Evolutionary conservation across 2,888 invertebrate species (phyloP).

Genomic region (Trachelus troglodyta): DNA sequence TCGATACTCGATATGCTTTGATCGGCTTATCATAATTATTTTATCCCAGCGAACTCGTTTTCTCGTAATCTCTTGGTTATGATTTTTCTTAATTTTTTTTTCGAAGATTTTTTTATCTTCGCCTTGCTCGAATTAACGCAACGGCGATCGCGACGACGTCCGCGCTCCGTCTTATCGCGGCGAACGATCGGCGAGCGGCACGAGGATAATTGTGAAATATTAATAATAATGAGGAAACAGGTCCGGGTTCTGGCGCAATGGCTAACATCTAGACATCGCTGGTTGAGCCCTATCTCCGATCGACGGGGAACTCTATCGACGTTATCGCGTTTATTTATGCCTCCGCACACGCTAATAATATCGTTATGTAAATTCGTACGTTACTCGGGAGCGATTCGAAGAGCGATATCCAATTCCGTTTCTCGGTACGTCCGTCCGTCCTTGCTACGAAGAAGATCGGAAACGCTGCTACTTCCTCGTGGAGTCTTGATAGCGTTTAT

Average conservation of each 20-base stretch:
- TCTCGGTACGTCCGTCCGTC: neutral
- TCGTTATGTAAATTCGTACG: constrained; percentile 50
- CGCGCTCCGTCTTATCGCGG: neutral
- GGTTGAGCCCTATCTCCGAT: constrained; percentile 26
- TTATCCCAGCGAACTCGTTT: neutral
- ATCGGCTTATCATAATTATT: neutral
- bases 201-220: constrained; percentile 54
- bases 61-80: neutral
- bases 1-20: neutral
- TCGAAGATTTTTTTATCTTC: neutral
- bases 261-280: constrained; percentile 37
- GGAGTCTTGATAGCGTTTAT: neutral
- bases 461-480: neutral
- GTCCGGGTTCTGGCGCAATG: constrained; percentile 40
- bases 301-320: constrained; percentile 31
- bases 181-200: neutral
- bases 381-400: constrained; percentile 28
- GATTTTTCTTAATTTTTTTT: neutral
- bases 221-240: constrained; percentile 54
- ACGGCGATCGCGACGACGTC: neutral
- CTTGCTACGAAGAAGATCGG: neutral
- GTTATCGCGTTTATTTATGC: constrained; percentile 54
- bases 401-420: constrained; percentile 4
- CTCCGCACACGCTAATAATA: constrained; percentile 51
- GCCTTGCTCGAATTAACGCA: neutral